Conservation (phyloP, 2,888 invertebrate species). For the Sycophila texana region DNA sequence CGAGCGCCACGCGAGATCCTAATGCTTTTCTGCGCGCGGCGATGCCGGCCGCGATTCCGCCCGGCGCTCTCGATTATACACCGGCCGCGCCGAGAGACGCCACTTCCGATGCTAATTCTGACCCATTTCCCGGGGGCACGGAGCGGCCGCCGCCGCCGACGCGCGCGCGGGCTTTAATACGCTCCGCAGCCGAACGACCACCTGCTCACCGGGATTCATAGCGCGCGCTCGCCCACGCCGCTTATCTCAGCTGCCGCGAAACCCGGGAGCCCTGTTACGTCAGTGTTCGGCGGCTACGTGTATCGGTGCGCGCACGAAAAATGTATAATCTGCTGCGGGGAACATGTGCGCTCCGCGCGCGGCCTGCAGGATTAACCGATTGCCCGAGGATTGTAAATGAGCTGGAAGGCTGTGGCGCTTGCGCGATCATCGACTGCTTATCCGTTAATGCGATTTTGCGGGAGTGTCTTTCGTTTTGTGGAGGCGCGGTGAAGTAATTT, state of each 20-base stretch:
- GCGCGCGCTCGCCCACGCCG: neutral
- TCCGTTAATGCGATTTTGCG: no score
- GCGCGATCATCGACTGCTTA: no score
- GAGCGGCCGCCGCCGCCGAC: no score
- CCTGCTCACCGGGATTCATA: neutral
- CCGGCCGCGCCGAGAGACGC: neutral
- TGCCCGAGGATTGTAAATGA: no score
- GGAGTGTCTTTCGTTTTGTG: no score
- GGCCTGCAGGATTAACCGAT: neutral
- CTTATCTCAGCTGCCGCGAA: slow-evolving; percentile 12
- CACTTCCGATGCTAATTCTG: slow-evolving; percentile 52
- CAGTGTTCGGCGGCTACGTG: neutral
- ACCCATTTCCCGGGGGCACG: slow-evolving; percentile 54
- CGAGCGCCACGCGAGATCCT: slow-evolving; percentile 44
- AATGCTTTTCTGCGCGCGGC: slow-evolving; percentile 9
- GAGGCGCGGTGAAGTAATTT: no score
- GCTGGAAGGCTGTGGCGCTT: no score
- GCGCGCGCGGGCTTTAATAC: neutral
- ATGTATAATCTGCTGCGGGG: neutral
- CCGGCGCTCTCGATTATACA: neutral
- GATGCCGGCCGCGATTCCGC: neutral
- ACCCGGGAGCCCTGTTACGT: slow-evolving; percentile 10
- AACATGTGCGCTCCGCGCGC: neutral
- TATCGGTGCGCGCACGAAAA: neutral
- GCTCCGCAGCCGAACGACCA: neutral